A percentile compares a stretch with the other conserved stretches of the same genome.
These are phyloP conservation scores for Aythya baeri DNA, from an alignment of 2,113 vertebrate genomes.

Conservation along the genomic window DNA sequence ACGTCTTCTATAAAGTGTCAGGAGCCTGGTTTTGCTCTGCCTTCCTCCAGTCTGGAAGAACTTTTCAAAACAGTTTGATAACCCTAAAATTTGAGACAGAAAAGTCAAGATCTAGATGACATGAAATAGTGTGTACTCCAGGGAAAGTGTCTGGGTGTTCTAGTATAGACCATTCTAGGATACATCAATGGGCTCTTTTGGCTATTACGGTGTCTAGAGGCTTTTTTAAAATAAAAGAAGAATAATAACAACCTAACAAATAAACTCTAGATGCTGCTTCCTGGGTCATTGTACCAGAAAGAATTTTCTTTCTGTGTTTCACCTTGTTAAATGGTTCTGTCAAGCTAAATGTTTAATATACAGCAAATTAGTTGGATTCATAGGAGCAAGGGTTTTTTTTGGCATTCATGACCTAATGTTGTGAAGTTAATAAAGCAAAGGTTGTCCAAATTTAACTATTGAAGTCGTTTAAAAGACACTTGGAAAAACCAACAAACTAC, in stretches of 20 bases:
- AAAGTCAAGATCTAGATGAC: not conserved
- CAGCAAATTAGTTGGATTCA: not conserved
- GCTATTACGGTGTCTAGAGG: not conserved
- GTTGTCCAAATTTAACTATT: not conserved
- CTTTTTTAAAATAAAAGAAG: not conserved
- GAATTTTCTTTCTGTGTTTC: not conserved
- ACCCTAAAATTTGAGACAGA: not conserved
- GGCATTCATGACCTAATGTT: not conserved
- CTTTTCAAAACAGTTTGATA: not conserved
- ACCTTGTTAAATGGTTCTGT: not conserved
- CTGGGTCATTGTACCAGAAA: not conserved
- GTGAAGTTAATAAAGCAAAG: not conserved
- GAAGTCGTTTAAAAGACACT: not conserved
- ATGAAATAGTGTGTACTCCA: not conserved
- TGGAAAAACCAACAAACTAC: not conserved
- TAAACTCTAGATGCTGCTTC: not conserved
- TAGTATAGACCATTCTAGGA: not conserved
- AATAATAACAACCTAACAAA: not conserved
- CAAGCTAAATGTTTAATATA: not conserved
- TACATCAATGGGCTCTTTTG: accelerated
- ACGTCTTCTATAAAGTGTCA: not conserved
- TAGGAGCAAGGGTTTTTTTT: not conserved
- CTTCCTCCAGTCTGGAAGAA: not conserved
- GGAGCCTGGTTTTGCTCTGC: not conserved
- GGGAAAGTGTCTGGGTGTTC: not conserved